Percentiles rank a stretch among this genome's conserved stretches.
phyloP scores from a whole-genome alignment of 2,113 vertebrate genomes.

The Neolamprologus longior region DNA sequence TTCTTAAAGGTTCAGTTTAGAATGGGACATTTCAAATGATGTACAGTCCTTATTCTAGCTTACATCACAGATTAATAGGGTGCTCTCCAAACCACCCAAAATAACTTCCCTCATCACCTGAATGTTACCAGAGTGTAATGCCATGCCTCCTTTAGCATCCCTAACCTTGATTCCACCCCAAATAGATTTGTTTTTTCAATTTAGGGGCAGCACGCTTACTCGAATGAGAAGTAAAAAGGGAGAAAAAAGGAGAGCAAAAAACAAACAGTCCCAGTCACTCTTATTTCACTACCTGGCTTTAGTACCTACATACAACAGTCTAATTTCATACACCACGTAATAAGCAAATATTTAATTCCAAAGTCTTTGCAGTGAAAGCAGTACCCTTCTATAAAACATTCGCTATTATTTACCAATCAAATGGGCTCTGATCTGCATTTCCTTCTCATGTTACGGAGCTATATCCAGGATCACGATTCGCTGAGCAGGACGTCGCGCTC shows the following conservation, averaged over 20 bases:
- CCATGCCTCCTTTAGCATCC: neutral
- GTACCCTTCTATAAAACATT: too few species aligned
- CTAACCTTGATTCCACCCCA: neutral
- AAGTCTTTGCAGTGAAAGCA: neutral
- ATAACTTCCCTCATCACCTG: neutral
- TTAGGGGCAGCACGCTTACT: neutral
- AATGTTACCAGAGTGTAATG: neutral
- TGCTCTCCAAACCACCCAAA: neutral
- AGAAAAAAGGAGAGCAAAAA: neutral
- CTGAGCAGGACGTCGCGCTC: slow-evolving; percentile 1
- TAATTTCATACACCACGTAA: neutral
- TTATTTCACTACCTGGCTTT: neutral
- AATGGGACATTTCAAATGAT: neutral
- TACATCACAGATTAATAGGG: neutral
- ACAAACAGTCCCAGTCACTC: neutral
- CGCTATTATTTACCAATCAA: neutral
- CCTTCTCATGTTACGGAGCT: slow-evolving; percentile 26
- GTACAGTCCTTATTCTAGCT: neutral
- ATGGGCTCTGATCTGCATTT: neutral
- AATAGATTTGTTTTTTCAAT: neutral
- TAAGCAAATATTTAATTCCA: neutral
- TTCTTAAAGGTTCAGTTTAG: neutral
- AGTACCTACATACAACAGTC: neutral
- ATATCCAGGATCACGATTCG: slow-evolving; percentile 20
- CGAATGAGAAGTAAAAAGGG: neutral